phyloP scores from a whole-genome alignment of 2,113 vertebrate species.

The Takifugu bimaculatus region DNA sequence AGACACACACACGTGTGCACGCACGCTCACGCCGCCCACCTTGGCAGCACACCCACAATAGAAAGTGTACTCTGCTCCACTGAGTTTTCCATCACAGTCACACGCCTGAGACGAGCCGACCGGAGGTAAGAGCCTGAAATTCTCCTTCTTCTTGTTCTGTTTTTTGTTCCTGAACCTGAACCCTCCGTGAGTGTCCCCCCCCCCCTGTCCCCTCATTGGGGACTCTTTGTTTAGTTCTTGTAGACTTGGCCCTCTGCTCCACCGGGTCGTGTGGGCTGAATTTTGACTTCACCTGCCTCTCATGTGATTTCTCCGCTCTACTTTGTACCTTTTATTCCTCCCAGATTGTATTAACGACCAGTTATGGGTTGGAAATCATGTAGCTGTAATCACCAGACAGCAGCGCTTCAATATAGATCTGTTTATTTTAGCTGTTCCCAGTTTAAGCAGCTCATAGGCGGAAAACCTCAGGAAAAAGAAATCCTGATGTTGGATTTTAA shows the following conservation, averaged over 20 bases:
- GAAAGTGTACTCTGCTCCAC: conserved; percentile 47
- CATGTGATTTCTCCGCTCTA: neutral
- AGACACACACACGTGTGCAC: neutral
- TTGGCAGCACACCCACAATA: conserved; percentile 41
- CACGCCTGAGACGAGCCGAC: conserved; percentile 34
- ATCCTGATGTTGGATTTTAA: too few relatives aligned
- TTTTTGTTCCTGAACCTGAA: neutral
- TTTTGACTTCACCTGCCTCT: conserved; percentile 17
- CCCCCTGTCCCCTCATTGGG: neutral
- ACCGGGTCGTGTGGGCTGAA: conserved; percentile 5
- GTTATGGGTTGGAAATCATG: too few relatives aligned
- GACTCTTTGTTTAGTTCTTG: conserved; percentile 20
- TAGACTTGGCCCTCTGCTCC: conserved; percentile 1
- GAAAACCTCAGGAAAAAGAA: too few relatives aligned
- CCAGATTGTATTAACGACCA: too few relatives aligned
- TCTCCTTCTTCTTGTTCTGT: neutral
- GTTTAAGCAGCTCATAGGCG: too few relatives aligned
- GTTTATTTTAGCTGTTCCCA: too few relatives aligned
- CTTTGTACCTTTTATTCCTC: neutral
- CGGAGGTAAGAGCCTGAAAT: conserved; percentile 45
- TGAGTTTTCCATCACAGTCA: conserved; percentile 28
- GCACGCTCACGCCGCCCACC: conserved; percentile 8
- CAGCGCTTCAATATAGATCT: too few relatives aligned
- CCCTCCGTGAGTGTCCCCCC: neutral
- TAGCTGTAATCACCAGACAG: too few relatives aligned